phyloP scores from a whole-genome alignment of 2,888 invertebrate species.

The Netelia virgata region DNA sequence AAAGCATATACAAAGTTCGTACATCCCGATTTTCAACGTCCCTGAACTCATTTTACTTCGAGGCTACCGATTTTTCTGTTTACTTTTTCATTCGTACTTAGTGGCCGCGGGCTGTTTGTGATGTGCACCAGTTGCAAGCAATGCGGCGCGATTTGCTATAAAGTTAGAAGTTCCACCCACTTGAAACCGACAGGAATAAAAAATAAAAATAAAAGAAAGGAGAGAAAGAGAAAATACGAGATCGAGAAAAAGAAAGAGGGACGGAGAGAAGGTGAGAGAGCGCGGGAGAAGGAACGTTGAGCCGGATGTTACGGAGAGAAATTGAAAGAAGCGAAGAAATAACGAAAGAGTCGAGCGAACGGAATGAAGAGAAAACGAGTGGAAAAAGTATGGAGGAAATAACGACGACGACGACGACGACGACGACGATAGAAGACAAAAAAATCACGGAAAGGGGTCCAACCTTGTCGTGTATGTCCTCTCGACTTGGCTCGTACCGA shows the following conservation, averaged over 20 bases:
- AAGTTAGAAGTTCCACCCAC: constrained; percentile 24
- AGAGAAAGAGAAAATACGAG: neutral
- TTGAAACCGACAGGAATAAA: constrained; percentile 4
- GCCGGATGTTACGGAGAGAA: constrained; percentile 24
- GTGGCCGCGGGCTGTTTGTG: constrained; percentile 50
- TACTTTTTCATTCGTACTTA: constrained; percentile 1
- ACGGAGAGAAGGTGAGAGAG: neutral
- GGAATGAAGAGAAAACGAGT: constrained; percentile 51
- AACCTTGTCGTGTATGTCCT: constrained; percentile 45
- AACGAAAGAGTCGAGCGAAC: constrained; percentile 18
- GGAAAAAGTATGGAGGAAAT: constrained; percentile 31
- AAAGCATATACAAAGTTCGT: too few species aligned
- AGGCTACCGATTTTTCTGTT: constrained; percentile 8
- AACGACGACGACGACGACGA: constrained; percentile 24
- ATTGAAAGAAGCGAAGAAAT: constrained; percentile 33
- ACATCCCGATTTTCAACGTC: neutral
- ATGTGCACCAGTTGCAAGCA: constrained; percentile 50
- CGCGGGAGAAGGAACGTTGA: neutral
- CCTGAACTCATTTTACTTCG: constrained; percentile 52
- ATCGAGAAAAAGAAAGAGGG: neutral
- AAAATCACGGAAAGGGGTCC: constrained; percentile 34
- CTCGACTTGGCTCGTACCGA: constrained; percentile 2
- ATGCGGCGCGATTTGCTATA: constrained; percentile 4
- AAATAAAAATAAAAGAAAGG: neutral
- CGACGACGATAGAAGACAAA: neutral